phyloP scores from a whole-genome alignment of 2,797 vertebrate species.

The Gymnothorax reevesii region DNA sequence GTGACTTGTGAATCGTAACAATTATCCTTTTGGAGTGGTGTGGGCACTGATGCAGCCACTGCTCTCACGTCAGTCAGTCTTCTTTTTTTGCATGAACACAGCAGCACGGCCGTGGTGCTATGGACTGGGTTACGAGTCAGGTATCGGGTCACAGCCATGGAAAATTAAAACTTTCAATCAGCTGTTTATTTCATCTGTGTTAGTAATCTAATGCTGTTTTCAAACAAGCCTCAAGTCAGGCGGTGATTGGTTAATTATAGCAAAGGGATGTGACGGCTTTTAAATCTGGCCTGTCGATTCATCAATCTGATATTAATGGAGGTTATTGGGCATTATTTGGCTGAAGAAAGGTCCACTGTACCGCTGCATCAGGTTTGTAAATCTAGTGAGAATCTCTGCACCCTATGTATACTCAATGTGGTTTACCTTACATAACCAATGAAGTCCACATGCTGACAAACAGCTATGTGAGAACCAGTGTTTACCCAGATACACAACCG shows the following conservation, averaged over 20 bases:
- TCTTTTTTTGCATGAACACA: background rate
- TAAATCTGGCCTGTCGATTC: background rate
- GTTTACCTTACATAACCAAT: too few relatives aligned
- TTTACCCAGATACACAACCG: background rate
- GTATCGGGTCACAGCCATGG: slow-evolving; percentile 28
- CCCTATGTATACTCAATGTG: background rate
- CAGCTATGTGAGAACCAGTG: background rate
- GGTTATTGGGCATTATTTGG: background rate
- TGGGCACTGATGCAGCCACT: background rate
- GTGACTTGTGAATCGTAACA: background rate
- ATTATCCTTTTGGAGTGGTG: background rate
- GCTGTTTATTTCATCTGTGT: slow-evolving; percentile 35
- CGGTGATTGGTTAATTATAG: slow-evolving; percentile 35
- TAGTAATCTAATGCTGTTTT: slow-evolving; percentile 39
- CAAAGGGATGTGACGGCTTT: slow-evolving; percentile 21
- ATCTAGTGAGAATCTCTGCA: background rate
- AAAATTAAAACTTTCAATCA: slow-evolving; percentile 37
- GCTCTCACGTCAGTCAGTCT: background rate
- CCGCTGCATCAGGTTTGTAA: background rate
- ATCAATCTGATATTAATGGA: background rate
- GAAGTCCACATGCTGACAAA: background rate
- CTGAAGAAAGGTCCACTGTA: background rate
- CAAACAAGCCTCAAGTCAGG: slow-evolving; percentile 30
- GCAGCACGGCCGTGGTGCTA: slow-evolving; percentile 21
- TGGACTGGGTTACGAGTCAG: slow-evolving; percentile 18